Percentiles rank a stretch among this genome's conserved stretches.
phyloP scores from a whole-genome alignment of 2,113 vertebrate species.

The Hylia prasina region DNA sequence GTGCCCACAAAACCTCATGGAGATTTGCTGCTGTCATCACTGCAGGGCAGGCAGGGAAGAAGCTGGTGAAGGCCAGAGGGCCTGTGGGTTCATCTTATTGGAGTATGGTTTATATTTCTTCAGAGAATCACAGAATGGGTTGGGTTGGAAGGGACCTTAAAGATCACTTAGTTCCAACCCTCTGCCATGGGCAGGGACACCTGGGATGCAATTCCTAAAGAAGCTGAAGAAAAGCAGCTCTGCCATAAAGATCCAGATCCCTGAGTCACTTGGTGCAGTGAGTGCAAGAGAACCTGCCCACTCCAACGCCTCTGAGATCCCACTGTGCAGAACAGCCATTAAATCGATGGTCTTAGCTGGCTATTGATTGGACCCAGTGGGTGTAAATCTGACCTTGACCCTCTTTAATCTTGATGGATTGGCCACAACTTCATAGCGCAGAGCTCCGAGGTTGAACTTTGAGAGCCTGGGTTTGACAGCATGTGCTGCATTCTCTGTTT shows the following conservation, averaged over 20 bases:
- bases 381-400: conserved; percentile 6
- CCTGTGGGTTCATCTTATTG: neutral
- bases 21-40: neutral
- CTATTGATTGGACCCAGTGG: neutral
- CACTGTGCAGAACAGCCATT: neutral
- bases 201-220: neutral
- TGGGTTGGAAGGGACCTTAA: neutral
- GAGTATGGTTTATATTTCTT: neutral
- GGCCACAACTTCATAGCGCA: neutral
- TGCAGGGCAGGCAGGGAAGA: neutral
- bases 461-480: neutral
- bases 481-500: neutral
- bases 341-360: neutral
- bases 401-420: neutral
- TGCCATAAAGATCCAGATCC: neutral
- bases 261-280: neutral
- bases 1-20: neutral
- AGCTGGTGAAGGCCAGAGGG: neutral
- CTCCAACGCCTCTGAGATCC: neutral
- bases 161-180: neutral
- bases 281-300: neutral
- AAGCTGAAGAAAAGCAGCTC: neutral
- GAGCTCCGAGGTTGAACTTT: neutral
- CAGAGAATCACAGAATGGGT: neutral
- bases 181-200: neutral